Percentiles rank a stretch among this genome's conserved stretches.
Conservation (phyloP, 1,140 invertebrate species). For the Sitophilus oryzae region DNA sequence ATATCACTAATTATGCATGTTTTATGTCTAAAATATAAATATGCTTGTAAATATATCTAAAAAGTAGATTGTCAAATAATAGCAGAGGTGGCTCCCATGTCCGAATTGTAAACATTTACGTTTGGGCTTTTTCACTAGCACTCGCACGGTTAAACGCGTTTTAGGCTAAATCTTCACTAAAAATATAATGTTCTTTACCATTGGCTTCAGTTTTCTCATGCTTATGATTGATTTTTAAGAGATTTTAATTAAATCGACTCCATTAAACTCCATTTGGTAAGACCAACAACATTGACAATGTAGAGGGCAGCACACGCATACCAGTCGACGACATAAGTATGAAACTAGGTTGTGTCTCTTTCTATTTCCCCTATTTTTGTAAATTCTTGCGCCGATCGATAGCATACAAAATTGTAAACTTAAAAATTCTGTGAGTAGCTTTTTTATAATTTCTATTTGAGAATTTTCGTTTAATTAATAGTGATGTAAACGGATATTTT, state of each 20-base stretch:
- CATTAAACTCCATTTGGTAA: conserved; percentile 49
- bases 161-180: conserved; percentile 43
- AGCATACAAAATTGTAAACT: too few relatives aligned
- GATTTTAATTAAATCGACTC: conserved; percentile 45
- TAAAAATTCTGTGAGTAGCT: too few relatives aligned
- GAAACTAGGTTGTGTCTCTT: conserved; percentile 4
- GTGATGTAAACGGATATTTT: too few relatives aligned
- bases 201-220: conserved; percentile 41
- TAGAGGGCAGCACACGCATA: conserved; percentile 52
- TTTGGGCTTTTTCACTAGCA: conserved; percentile 36
- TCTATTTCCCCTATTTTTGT: conserved; percentile 15
- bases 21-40: conserved; percentile 24
- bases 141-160: conserved; percentile 39
- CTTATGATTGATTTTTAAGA: conserved; percentile 37
- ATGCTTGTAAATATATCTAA: conserved; percentile 31
- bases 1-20: conserved; percentile 4
- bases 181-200: conserved; percentile 43
- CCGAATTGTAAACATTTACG: conserved; percentile 45
- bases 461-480: too few relatives aligned
- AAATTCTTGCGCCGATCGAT: conserved; percentile 16
- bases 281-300: conserved; percentile 63
- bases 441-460: too few relatives aligned
- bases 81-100: conserved; percentile 46
- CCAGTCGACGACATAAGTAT: conserved; percentile 29
- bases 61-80: conserved; percentile 41